Percentiles rank a stretch among this genome's conserved stretches.
Evolutionary conservation across 2,113 vertebrate species (phyloP).

Genomic region (Scolopax mira): DNA sequence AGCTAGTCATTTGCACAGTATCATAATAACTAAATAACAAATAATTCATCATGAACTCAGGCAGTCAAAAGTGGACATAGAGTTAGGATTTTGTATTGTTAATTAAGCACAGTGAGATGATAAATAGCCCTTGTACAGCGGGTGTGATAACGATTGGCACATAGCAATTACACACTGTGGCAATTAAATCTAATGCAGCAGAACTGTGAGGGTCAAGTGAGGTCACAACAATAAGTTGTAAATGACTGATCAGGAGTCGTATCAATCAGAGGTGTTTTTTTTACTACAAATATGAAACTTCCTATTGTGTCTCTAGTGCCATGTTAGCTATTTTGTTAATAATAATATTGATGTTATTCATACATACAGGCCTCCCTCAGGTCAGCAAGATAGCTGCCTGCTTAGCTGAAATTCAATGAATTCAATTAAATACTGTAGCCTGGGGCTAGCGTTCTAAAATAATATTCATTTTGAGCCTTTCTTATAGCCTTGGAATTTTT

Average conservation of each 20-base stretch:
- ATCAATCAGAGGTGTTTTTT: neutral
- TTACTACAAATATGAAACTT: neutral
- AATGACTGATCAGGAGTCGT: neutral
- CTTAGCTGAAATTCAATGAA: conserved; percentile 52
- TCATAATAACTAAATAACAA: neutral
- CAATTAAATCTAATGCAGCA: conserved; percentile 20
- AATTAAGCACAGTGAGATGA: conserved; percentile 1
- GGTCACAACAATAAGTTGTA: neutral
- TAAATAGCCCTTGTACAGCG: neutral
- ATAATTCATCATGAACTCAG: neutral
- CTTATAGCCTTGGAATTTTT: conserved; percentile 13
- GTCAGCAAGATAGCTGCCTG: conserved; percentile 37
- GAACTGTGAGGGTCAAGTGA: neutral
- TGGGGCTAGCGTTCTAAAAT: conserved; percentile 31
- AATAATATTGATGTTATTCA: conserved; percentile 12
- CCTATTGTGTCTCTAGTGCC: neutral
- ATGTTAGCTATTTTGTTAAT: conserved; percentile 17
- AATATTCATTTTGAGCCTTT: conserved; percentile 8
- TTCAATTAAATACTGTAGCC: conserved; percentile 46
- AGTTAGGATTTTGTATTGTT: neutral
- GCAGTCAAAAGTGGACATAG: neutral
- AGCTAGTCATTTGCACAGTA: neutral
- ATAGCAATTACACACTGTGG: neutral
- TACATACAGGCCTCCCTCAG: conserved; percentile 9
- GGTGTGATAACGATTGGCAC: neutral